Conservation (phyloP, 2,113 vertebrate species). For the Callithrix jacchus region DNA sequence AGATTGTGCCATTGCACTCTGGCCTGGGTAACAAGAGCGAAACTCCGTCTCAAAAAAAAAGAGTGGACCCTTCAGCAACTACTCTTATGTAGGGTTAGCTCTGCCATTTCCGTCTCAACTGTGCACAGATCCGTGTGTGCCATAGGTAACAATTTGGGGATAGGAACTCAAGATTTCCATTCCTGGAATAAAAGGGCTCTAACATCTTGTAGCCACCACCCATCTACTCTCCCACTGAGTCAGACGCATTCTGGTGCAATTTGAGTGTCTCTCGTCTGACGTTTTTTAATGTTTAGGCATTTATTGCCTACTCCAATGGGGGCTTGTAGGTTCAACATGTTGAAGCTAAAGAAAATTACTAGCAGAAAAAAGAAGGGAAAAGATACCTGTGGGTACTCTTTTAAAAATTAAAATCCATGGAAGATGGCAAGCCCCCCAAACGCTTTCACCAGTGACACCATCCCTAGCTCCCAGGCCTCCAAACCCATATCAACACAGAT, state of each 20-base stretch:
- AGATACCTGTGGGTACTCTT: background rate
- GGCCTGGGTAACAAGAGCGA: too few relatives aligned
- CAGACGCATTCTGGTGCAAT: background rate
- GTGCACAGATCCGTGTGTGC: background rate
- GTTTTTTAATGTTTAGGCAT: background rate
- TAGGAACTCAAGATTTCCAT: background rate
- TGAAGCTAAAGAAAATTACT: background rate
- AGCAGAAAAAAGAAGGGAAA: background rate
- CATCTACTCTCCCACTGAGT: background rate
- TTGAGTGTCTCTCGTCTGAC: background rate
- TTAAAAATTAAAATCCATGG: background rate
- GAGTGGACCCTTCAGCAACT: background rate
- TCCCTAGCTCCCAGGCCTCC: background rate
- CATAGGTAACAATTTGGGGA: background rate
- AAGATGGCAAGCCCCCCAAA: background rate
- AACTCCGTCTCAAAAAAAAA: too few relatives aligned
- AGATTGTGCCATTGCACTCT: too few relatives aligned
- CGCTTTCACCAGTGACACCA: background rate
- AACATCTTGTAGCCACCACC: background rate
- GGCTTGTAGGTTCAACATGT: background rate
- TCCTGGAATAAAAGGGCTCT: background rate
- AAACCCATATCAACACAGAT: background rate
- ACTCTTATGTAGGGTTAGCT: background rate
- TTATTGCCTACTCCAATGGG: background rate
- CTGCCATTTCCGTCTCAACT: background rate